Evolutionary conservation across 2,113 vertebrate species (phyloP).

Genomic region (Candoia aspera): DNA sequence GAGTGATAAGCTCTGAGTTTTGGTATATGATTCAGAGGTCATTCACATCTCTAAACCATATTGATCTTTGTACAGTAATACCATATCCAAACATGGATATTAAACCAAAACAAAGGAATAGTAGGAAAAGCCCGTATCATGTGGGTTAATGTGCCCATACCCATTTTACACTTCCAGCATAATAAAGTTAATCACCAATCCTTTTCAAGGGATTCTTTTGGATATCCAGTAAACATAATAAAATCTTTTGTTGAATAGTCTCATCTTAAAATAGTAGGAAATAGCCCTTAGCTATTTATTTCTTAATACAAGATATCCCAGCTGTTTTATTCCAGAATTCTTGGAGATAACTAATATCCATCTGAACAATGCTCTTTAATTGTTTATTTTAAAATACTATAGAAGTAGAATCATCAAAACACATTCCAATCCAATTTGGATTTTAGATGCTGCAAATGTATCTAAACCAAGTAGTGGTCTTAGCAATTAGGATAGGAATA

Average conservation of each 20-base stretch:
- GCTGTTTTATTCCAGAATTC: not conserved
- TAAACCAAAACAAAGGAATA: not conserved
- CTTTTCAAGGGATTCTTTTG: not conserved
- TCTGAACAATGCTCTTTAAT: not conserved
- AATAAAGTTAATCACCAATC: not conserved
- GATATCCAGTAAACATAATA: not conserved
- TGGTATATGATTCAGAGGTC: not conserved
- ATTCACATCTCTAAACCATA: not conserved
- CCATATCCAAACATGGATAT: not conserved
- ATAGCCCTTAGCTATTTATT: not conserved
- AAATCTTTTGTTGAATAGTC: not conserved
- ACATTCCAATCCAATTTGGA: not conserved
- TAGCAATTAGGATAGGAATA: not conserved
- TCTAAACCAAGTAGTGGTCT: not conserved
- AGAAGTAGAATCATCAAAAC: not conserved
- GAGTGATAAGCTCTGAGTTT: not conserved
- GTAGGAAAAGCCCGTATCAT: not conserved
- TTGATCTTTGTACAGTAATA: not conserved
- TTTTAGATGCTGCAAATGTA: not conserved
- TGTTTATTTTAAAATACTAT: not conserved
- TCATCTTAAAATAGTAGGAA: not conserved
- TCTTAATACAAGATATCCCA: not conserved
- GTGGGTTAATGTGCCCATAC: not conserved
- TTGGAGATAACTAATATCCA: not conserved
- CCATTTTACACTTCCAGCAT: not conserved